Base-by-base conservation (phyloP, 2,888 invertebrate genomes). In the Diplolepis rosae region DNA sequence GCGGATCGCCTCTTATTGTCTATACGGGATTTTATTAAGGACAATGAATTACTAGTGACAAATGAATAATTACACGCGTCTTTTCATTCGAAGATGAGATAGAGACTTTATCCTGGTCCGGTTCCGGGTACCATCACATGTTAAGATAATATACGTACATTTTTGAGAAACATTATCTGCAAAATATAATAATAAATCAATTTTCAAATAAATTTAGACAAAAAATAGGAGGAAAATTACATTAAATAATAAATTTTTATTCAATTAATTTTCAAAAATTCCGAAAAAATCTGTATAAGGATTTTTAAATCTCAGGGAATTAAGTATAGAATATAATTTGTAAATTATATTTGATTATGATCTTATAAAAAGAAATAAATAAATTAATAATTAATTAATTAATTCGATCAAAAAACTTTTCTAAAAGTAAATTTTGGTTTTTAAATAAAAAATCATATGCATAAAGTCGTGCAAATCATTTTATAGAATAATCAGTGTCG, bases 21-120 rank as follows among this genome's bases (percentile, higher is more conserved):
- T 54, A 11, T 54, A 56, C 56, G 35, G 56, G 56, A 56, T 56
- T 56, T 32, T 30, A 61, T 22, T n/a, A 39, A 61, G 61, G 61
- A 61, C 61, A 61, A 61, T 61, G 61, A 61, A 56, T 56, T 56
- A 56, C 24, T 56, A 56, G 56, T 61, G 56, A 69, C 71, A 75
- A 66, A 74, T 71, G 74, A 77, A 77, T 72, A 67, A 74, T 72
- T 68, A 65, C 50, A 61, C 65, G 54, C 70, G 69, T 68, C 72
- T 66, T 73, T 75, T 71, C 69, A 73, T 68, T 69, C 71, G 73
- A 70, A 72, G 71, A 76, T 42, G 71, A 68, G 75, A 68, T 65
- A 65, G 15, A 56, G 56, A 67, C 56, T 75, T 69, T 75, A 76
- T 70, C 72, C 69, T 74, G 78, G 82, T 82, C 82, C 82, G 80